phyloP scores from a whole-genome alignment of 1,140 invertebrate species.

The Eumaeus atala region DNA sequence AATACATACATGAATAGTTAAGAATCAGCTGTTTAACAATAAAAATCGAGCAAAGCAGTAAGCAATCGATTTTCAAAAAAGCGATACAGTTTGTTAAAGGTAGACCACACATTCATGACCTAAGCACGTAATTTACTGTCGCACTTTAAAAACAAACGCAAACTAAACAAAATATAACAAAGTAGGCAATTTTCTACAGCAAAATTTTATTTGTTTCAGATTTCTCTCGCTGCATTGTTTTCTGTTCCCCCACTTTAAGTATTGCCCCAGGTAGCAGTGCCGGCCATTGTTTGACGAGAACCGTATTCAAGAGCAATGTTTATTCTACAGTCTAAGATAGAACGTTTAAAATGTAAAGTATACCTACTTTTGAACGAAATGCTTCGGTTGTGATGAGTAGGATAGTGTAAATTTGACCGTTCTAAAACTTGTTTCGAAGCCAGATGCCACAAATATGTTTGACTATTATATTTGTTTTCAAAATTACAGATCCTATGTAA shows the following conservation, averaged over 20 bases:
- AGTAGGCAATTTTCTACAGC: background rate
- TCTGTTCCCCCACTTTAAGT: slow-evolving; percentile 87
- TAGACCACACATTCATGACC: too few species aligned
- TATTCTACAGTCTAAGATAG: background rate
- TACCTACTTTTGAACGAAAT: background rate
- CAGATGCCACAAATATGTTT: too few species aligned
- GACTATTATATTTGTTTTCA: background rate
- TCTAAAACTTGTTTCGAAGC: background rate
- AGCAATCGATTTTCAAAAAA: too few species aligned
- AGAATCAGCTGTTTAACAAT: too few species aligned
- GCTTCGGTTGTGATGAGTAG: background rate
- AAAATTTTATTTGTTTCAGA: slow-evolving; percentile 75
- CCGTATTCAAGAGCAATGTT: slow-evolving; percentile 11
- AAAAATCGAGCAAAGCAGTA: too few species aligned
- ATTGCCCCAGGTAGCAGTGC: slow-evolving; percentile 79
- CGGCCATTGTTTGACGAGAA: background rate
- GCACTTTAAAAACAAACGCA: too few species aligned
- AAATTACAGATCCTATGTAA: too few species aligned
- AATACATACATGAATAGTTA: too few species aligned
- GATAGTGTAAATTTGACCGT: too few species aligned
- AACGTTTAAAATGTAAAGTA: background rate
- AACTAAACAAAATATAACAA: background rate
- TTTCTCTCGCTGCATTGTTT: slow-evolving; percentile 91
- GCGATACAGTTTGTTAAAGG: too few species aligned
- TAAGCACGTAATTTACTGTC: too few species aligned